A percentile compares a stretch with the other conserved stretches of the same genome.
Evolutionary conservation across 2,888 invertebrate genomes (phyloP).

Genomic region (Thera obeliscata): DNA sequence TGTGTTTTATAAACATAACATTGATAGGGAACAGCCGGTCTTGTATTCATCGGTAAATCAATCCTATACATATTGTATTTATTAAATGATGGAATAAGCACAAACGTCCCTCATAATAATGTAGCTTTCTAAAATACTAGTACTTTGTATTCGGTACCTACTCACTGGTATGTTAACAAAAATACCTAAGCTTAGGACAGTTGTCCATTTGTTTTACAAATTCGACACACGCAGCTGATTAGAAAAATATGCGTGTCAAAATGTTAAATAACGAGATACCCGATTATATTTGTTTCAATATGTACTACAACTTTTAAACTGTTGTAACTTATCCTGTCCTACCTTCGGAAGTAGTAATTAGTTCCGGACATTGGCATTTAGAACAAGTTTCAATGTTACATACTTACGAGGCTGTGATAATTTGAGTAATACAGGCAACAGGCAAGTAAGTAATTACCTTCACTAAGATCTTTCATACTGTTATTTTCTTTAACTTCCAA

Average conservation of each 20-base stretch:
- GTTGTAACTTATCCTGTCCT: background rate
- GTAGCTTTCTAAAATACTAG: slow-evolving; percentile 58
- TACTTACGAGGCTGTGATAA: background rate
- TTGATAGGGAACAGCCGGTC: slow-evolving; percentile 27
- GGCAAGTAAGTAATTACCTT: background rate
- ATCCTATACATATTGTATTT: background rate
- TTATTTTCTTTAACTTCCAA: too few species aligned
- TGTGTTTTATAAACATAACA: slow-evolving; percentile 42
- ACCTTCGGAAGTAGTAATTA: slow-evolving; percentile 9
- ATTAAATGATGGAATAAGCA: slow-evolving; percentile 26
- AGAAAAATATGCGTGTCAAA: slow-evolving; percentile 31
- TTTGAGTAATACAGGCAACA: background rate
- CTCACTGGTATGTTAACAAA: slow-evolving; percentile 30
- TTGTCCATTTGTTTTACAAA: slow-evolving; percentile 40
- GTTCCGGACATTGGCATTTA: slow-evolving; percentile 17
- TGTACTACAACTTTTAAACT: background rate
- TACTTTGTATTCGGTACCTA: slow-evolving; percentile 31
- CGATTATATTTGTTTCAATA: too few species aligned
- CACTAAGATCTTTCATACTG: background rate
- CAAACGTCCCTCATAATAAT: slow-evolving; percentile 48
- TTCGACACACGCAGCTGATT: slow-evolving; percentile 32
- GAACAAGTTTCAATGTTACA: slow-evolving; percentile 8
- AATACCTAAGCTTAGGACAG: slow-evolving; percentile 31
- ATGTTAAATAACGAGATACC: slow-evolving; percentile 3
- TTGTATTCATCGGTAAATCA: background rate